Evolutionary conservation across 1,140 invertebrate species (phyloP), one percentile per base, ranked within the genome.

Genomic region (Drosophila santomea): DNA sequence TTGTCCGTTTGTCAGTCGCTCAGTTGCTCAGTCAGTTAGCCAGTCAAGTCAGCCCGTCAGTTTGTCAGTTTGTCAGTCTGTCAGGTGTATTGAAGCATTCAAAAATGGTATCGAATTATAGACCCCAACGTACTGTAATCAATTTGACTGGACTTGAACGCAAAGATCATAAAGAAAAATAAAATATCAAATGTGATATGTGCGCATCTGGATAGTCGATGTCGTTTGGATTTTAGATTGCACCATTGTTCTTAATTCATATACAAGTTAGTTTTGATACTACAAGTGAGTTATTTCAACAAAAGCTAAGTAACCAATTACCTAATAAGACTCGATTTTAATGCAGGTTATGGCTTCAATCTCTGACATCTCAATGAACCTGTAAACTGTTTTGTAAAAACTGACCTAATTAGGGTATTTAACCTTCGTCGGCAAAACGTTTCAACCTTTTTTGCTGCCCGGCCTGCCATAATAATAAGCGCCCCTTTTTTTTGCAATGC

Each of bases 31-130:
- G 52, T 28, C 62, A 28, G 6, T 28, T 1, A 45, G 17, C 8
- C 55, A 20, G 52, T 41, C 64, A 38, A 51, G 61, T 38, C 51
- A 28, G 39, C 15, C 38, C 17, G 63, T 28, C 41, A 20, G 25
- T 11, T 20, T 11, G 63, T 28, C 41, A 20, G 25, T 11, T 20
- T 11, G 55, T 58, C 66, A 57, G 52, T 28, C 48, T 44, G 59
- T 64, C 74, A 78, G 74, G 75, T 78, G 75, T 78, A 59, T 78
- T 77, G 48, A 71, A 59, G 74, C 74, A 78, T 78, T 78, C 75
- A 48, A 64, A 78, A 78, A 78, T 78, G 56, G 66, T 78, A 78
- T 78, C 55, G 62, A 76, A 68, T 68, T 76, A 76, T 75, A 58
- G 23, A 32, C 35, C 35, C 50, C n/a, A 64, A 54, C 12, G 55